Evolutionary conservation across 1,140 invertebrate species (phyloP), one percentile per base, ranked within the genome.

Genomic region (Chymomyza costata): DNA sequence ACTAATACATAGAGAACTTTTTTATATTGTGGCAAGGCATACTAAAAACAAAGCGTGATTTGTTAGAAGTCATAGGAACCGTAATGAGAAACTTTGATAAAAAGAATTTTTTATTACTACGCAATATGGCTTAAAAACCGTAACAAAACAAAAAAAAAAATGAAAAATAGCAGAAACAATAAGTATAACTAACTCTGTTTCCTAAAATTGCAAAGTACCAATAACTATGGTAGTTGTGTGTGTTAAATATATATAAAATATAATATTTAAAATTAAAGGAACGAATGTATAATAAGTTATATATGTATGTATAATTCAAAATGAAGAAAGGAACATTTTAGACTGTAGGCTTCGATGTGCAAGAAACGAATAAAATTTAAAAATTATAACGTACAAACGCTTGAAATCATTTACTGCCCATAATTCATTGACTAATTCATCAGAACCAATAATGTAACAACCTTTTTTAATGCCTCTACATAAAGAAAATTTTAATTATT

Each of bases 101-200:
- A 28, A 28, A 64, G 67, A 66, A 76, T 52, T 78, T 78, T 78
- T 80, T 68, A 57, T 73, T 81, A 59, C 61, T 70, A 73, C 55
- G 51, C 43, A 57, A 50, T 46, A 54, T 58, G 5, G 54, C 54
- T 39, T n/a, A 18, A 41, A n/a, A 34, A 15, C 39, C n/a, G n/a
- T n/a, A 54, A 50, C 16, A 65, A 52, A 49, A 43, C 32, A 50
- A 35, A 58, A 41, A 21, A 30, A 46, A 18, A 17, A 31, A 52
- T 16, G 13, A 45, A 52, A 73, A 60, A 81, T 73, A 81, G 68
- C 30, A 51, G 63, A 78, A 81, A 78, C 74, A 80, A 80, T 68
- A 74, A 81, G 63, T 70, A 78, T 63, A 56, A 76, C 71, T 76
- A 78, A 78, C 73, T 78, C 73, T 78, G 73, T 78, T 78, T 78